Evolutionary conservation across 2,797 vertebrate species (phyloP), one percentile per base, ranked within the genome.

Genomic region (Gallinago stenura): DNA sequence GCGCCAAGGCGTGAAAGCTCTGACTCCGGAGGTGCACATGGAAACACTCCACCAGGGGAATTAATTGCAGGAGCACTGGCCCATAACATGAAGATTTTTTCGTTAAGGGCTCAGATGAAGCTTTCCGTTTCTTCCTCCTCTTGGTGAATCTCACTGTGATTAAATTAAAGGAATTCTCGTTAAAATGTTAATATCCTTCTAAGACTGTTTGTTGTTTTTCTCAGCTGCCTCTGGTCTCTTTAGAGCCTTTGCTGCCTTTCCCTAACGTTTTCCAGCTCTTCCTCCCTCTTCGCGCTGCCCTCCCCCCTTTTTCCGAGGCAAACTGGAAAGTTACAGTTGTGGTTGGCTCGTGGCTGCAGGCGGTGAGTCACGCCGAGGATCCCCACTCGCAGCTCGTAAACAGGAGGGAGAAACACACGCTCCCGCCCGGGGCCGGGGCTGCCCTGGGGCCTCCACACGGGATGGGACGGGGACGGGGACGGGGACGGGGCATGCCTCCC

Each of bases 151-250:
- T 94, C 20, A 94, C n/a, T 94, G 92, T 94, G 92, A 97, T 93
- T 83, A 90, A 96, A 97, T 95, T 96, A 96, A 95, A 97, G 70
- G 94, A 94, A 94, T 94, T 84, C 95, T 96, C 39, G 39, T 96
- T 94, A 96, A 96, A 96, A 96, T 54, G 80, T 79, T 95, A 88
- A 90, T 93, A 62, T 90, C 94, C 95, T 96, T 51, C 95, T 65
- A 92, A 93, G 93, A 58, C 92, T 54, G 26, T 93, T 91, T 79
- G 93, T 92, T 97, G 94, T 96, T 96, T 97, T 97, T 91, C 93
- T 97, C 94, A 53, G 83, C 88, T 88, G 88, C 73, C 92, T 93
- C 94, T 88, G 80, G 76, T 75, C 87, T 95, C 86, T 65, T 77
- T 46, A 90, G 83, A 95, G 86, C 61, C 33, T 91, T 78, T 79